phyloP scores from a whole-genome alignment of 2,797 vertebrate genomes.

The Lacerta viridis region DNA sequence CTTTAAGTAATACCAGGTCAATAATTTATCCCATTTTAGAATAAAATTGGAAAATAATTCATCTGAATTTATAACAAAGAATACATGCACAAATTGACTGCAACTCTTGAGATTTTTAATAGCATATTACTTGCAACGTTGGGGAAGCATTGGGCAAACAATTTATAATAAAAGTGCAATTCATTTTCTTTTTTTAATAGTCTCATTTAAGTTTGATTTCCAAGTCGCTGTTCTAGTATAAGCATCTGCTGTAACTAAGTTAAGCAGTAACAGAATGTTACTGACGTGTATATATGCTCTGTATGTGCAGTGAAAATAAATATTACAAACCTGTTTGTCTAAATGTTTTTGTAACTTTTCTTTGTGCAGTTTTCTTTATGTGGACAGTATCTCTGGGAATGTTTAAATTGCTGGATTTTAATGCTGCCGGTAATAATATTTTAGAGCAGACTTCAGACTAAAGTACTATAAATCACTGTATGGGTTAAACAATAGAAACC shows the following conservation, averaged over 20 bases:
- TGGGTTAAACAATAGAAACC: background rate
- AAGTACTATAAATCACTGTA: too few relatives aligned
- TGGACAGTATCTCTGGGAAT: background rate
- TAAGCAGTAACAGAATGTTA: conserved; percentile 82
- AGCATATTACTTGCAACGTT: conserved; percentile 73
- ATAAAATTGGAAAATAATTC: conserved; percentile 68
- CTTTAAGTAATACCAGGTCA: conserved; percentile 61
- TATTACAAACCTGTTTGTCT: conserved; percentile 83
- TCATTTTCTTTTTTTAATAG: conserved; percentile 75
- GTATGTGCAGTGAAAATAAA: conserved; percentile 91
- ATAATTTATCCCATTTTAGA: conserved; percentile 73
- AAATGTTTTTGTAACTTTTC: conserved; percentile 71
- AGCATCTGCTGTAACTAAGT: conserved; percentile 81
- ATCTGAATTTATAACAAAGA: conserved; percentile 37
- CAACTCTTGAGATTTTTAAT: conserved; percentile 67
- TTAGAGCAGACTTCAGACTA: background rate
- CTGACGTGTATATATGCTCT: conserved; percentile 90
- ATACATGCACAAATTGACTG: conserved; percentile 74
- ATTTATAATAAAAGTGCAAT: conserved; percentile 78
- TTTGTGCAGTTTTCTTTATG: conserved; percentile 43
- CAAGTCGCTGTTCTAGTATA: conserved; percentile 79
- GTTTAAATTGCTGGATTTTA: background rate
- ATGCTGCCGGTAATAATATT: background rate
- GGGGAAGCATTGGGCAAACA: conserved; percentile 70
- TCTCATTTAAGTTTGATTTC: conserved; percentile 80